Conservation (phyloP, 1,140 invertebrate genomes). For the Bursaphelenchus mucronatus region DNA sequence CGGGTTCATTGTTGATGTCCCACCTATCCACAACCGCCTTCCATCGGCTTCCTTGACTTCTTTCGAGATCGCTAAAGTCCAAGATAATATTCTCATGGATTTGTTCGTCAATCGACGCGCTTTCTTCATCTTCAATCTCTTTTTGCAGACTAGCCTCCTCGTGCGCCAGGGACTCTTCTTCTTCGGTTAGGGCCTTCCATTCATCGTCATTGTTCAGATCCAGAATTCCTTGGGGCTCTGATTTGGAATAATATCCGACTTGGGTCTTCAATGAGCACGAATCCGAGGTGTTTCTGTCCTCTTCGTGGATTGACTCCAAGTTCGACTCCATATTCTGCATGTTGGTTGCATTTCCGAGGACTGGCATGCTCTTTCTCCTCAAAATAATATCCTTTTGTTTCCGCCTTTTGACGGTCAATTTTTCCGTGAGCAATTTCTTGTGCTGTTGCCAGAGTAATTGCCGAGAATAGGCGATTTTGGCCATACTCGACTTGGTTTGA, state of each 20-base stretch:
- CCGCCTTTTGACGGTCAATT: slow-evolving; percentile 33
- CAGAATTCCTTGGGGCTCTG: slow-evolving; percentile 11
- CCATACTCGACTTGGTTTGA: slow-evolving; percentile 44
- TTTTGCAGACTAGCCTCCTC: slow-evolving; percentile 50
- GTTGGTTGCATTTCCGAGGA: background rate
- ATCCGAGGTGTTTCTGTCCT: slow-evolving; percentile 24
- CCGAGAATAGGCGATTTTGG: slow-evolving; percentile 51
- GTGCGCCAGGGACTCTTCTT: slow-evolving; percentile 47
- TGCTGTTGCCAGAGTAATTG: slow-evolving; percentile 47
- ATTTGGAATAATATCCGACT: slow-evolving; percentile 7
- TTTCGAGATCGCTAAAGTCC: slow-evolving; percentile 14
- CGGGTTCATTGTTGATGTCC: slow-evolving; percentile 9
- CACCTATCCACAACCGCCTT: slow-evolving; percentile 17
- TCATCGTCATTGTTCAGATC: slow-evolving; percentile 38
- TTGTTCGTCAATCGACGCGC: slow-evolving; percentile 39
- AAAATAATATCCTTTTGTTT: slow-evolving; percentile 15
- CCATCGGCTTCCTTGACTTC: slow-evolving; percentile 22
- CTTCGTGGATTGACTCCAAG: slow-evolving; percentile 29
- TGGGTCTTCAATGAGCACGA: slow-evolving; percentile 21
- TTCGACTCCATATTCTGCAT: slow-evolving; percentile 13
- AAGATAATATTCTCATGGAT: slow-evolving; percentile 32
- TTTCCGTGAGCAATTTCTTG: slow-evolving; percentile 40
- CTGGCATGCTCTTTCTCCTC: background rate
- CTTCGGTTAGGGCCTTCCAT: slow-evolving; percentile 53
- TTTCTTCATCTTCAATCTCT: slow-evolving; percentile 47